phyloP scores from a whole-genome alignment of 1,140 invertebrate genomes.

The Rhyzopertha dominica region DNA sequence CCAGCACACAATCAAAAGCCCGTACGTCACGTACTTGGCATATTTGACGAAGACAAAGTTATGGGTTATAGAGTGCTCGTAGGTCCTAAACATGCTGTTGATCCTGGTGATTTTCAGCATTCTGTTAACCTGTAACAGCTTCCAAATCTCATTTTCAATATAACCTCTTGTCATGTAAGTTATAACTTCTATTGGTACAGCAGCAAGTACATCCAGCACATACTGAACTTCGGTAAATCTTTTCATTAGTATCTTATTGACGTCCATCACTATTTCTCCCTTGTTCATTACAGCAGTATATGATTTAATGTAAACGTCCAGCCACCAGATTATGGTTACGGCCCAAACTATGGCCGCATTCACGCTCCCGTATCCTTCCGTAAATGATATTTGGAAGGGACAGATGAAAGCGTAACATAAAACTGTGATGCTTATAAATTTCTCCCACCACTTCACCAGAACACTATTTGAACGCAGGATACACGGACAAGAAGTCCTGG shows the following conservation, averaged over 20 bases:
- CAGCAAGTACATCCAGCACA: constrained; percentile 15
- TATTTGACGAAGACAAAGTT: too few species aligned
- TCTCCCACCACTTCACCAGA: constrained; percentile 13
- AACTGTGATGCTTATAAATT: background rate
- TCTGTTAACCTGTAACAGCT: background rate
- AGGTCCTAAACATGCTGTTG: too few species aligned
- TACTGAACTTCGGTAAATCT: constrained; percentile 4
- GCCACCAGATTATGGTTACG: constrained; percentile 5
- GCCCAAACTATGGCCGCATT: constrained; percentile 13
- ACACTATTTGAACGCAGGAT: constrained; percentile 19
- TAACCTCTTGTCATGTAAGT: constrained; percentile 11
- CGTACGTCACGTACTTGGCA: too few species aligned
- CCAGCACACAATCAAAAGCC: too few species aligned
- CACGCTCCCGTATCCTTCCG: background rate
- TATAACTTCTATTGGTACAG: constrained; percentile 18
- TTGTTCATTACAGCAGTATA: constrained; percentile 17
- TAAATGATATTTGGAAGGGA: constrained; percentile 3
- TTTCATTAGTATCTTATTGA: constrained; percentile 11
- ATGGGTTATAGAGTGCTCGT: too few species aligned
- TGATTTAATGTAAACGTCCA: constrained; percentile 21
- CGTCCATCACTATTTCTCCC: background rate
- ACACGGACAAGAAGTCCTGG: constrained; percentile 15
- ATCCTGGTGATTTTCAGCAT: constrained; percentile 10
- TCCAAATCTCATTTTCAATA: background rate
- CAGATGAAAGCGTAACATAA: constrained; percentile 1